Conservation (phyloP, 2,888 invertebrate genomes). For the Physocephala rufipes region DNA sequence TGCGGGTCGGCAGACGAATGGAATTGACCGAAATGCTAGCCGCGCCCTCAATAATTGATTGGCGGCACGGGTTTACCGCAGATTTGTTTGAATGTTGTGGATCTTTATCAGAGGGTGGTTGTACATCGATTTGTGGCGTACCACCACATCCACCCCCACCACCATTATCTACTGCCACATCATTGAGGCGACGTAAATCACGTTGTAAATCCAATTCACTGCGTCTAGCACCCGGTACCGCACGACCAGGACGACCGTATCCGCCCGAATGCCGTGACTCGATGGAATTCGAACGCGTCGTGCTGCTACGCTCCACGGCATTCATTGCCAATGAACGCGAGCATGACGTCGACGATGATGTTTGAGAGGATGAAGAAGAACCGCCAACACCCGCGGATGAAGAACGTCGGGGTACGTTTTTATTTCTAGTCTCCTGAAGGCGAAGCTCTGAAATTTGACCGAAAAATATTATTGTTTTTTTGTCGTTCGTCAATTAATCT, state of each 20-base stretch:
- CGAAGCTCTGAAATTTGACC: conserved; percentile 44
- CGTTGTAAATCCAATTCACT: conserved; percentile 62
- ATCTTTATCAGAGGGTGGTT: conserved; percentile 56
- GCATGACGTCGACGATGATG: conserved; percentile 56
- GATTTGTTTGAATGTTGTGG: conserved; percentile 34
- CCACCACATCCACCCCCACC: conserved; percentile 25
- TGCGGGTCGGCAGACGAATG: conserved; percentile 54
- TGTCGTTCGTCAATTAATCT: no score
- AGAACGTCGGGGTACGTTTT: neutral
- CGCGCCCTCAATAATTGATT: conserved; percentile 28
- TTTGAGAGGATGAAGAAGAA: conserved; percentile 54
- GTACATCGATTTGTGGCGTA: conserved; percentile 61
- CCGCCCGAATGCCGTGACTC: conserved; percentile 61
- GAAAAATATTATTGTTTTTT: conserved; percentile 7
- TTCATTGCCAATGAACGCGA: conserved; percentile 49
- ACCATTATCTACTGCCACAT: no score
- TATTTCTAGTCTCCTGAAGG: conserved; percentile 44
- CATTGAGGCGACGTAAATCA: conserved; percentile 57
- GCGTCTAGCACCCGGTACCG: conserved; percentile 59
- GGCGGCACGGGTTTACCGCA: neutral
- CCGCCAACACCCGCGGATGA: conserved; percentile 8
- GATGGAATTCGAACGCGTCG: conserved; percentile 62
- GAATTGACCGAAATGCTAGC: conserved; percentile 42
- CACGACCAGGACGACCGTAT: conserved; percentile 54
- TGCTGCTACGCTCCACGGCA: conserved; percentile 53